Conservation (phyloP, 2,113 vertebrate species). For the Montifringilla adamsi region DNA sequence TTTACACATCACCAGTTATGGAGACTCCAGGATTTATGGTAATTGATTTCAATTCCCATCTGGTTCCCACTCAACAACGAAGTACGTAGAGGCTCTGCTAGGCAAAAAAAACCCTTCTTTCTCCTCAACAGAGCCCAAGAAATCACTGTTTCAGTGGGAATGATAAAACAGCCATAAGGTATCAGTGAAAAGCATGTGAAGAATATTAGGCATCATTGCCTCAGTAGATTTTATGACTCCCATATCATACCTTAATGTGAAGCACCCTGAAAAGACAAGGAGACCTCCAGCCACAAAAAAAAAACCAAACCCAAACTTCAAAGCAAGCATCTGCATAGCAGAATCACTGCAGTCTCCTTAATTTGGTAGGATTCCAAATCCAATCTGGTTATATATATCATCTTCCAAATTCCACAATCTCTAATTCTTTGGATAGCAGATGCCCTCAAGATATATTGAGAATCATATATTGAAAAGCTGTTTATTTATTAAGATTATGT, state of each 20-base stretch:
- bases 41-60: slow-evolving; percentile 66
- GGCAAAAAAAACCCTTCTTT: slow-evolving; percentile 28
- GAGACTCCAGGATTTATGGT: slow-evolving; percentile 62
- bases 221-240: slow-evolving; percentile 55
- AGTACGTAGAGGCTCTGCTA: slow-evolving; percentile 35
- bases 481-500: slow-evolving; percentile 28
- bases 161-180: slow-evolving; percentile 57
- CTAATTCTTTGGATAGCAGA: slow-evolving; percentile 56
- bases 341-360: slow-evolving; percentile 55
- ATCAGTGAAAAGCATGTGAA: slow-evolving; percentile 62
- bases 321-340: slow-evolving; percentile 70
- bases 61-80: slow-evolving; percentile 70
- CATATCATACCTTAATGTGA: slow-evolving; percentile 53
- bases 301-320: slow-evolving; percentile 22
- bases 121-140: slow-evolving; percentile 31
- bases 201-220: slow-evolving; percentile 50
- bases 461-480: neutral
- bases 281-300: slow-evolving; percentile 35
- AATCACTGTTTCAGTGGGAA: slow-evolving; percentile 45
- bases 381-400: slow-evolving; percentile 47
- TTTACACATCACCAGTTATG: slow-evolving; percentile 68
- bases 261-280: slow-evolving; percentile 39
- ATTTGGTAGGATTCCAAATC: slow-evolving; percentile 64
- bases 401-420: slow-evolving; percentile 41
- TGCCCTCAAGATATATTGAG: slow-evolving; percentile 1